phyloP scores from a whole-genome alignment of 2,888 invertebrate species.

The Drosophila neutralis region DNA sequence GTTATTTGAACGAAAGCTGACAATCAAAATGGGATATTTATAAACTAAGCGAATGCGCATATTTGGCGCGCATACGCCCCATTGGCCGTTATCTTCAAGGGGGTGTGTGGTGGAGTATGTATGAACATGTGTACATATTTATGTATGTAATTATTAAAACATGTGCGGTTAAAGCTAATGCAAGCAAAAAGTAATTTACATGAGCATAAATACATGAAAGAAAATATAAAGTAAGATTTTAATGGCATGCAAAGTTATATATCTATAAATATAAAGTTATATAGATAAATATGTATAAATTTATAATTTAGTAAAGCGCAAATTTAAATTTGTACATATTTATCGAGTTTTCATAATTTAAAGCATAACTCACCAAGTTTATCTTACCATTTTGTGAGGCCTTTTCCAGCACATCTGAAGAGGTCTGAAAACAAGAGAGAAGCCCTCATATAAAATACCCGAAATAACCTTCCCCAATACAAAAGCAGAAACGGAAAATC shows the following conservation, averaged over 20 bases:
- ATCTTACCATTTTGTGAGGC: neutral
- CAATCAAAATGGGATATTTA: neutral
- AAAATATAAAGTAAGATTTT: neutral
- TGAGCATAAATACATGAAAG: neutral
- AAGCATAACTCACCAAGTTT: constrained; percentile 2
- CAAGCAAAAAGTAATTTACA: neutral
- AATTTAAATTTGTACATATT: neutral
- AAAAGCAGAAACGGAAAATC: neutral
- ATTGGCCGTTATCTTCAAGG: constrained; percentile 27
- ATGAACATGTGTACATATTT: neutral
- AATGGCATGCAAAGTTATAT: neutral
- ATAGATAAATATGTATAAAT: no score
- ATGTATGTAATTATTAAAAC: neutral
- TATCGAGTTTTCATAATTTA: neutral
- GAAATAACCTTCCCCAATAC: constrained; percentile 39
- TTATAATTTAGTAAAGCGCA: no score
- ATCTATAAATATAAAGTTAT: no score
- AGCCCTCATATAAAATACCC: neutral
- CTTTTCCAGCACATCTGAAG: neutral
- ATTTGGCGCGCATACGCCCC: constrained; percentile 66
- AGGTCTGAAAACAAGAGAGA: neutral
- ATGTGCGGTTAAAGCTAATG: neutral
- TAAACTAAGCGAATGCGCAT: constrained; percentile 34
- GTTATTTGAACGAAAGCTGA: neutral
- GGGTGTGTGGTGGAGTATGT: neutral